phyloP scores from a whole-genome alignment of 2,113 vertebrate genomes.

The Pachycephala philippinensis region DNA sequence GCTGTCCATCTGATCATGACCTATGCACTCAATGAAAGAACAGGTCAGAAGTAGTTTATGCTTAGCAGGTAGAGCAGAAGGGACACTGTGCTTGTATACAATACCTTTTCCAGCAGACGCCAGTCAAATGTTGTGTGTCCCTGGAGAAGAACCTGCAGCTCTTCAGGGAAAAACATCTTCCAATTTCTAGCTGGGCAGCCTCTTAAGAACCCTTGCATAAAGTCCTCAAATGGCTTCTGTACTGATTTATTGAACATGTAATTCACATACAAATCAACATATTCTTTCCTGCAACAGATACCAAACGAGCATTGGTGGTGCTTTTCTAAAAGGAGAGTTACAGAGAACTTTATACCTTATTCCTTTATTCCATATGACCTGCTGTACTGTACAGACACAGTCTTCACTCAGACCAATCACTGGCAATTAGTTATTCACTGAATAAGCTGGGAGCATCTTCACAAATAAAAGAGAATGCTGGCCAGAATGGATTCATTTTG shows the following conservation, averaged over 20 bases:
- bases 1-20: background rate
- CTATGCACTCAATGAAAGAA: background rate
- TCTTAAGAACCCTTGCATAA: constrained; percentile 61
- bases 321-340: background rate
- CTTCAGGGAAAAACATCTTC: constrained; percentile 60
- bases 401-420: background rate
- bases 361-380: background rate
- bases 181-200: constrained; percentile 50
- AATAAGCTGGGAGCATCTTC: background rate
- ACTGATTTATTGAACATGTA: constrained; percentile 60
- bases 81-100: background rate
- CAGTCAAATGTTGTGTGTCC: constrained; percentile 50
- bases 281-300: constrained; percentile 61
- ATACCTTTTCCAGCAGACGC: constrained; percentile 59
- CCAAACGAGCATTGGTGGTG: background rate
- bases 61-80: background rate
- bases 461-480: background rate
- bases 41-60: background rate
- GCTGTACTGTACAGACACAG: background rate
- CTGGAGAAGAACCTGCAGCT: constrained; percentile 57
- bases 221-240: constrained; percentile 51
- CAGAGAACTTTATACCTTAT: background rate
- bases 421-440: background rate
- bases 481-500: background rate
- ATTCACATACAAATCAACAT: constrained; percentile 67